phyloP scores from a whole-genome alignment of 2,888 invertebrate genomes.

The Argyresthia goedartella region DNA sequence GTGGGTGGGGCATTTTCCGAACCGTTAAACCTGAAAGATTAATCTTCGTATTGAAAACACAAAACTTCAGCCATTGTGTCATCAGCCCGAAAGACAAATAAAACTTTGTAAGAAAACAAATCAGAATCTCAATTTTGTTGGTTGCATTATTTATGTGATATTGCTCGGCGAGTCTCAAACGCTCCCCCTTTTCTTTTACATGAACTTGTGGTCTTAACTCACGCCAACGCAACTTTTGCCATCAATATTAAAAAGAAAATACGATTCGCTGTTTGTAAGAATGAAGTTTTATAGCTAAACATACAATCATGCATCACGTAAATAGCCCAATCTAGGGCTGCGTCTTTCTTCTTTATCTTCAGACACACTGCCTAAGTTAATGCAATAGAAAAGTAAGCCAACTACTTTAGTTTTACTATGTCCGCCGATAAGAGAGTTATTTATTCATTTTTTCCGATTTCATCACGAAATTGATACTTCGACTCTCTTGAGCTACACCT shows the following conservation, averaged over 20 bases:
- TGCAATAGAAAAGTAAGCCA: too few relatives aligned
- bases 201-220: constrained; percentile 46
- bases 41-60: constrained; percentile 18
- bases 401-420: too few relatives aligned
- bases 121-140: constrained; percentile 65
- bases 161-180: constrained; percentile 50
- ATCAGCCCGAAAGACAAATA: constrained; percentile 41
- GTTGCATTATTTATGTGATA: constrained; percentile 69
- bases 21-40: neutral
- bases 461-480: too few relatives aligned
- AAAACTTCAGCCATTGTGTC: constrained; percentile 31
- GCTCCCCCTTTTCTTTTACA: constrained; percentile 57
- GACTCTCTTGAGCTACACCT: too few relatives aligned
- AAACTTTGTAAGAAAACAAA: constrained; percentile 67
- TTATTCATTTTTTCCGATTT: too few relatives aligned
- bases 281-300: constrained; percentile 15
- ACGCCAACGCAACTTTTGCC: constrained; percentile 45
- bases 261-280: constrained; percentile 18
- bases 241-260: constrained; percentile 23
- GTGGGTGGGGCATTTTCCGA: neutral
- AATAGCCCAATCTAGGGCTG: too few relatives aligned
- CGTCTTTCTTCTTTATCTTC: too few relatives aligned
- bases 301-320: too few relatives aligned
- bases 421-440: too few relatives aligned
- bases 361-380: too few relatives aligned